These are phyloP conservation scores for Cheilosia urbana DNA, from an alignment of 2,888 invertebrate species.

Conservation along the genomic window DNA sequence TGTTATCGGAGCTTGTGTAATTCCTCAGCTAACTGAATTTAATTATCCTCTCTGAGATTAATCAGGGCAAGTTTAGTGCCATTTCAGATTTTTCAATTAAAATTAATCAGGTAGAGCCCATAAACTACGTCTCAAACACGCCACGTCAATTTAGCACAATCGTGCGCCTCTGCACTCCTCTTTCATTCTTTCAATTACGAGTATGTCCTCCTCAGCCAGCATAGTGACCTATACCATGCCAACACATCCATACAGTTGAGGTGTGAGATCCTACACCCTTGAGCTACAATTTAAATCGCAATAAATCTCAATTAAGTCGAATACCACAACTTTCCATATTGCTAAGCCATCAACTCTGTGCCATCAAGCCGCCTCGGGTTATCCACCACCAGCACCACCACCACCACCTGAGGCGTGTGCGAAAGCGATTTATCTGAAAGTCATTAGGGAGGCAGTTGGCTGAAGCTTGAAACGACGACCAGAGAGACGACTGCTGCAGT, in stretches of 20 bases:
- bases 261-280: slow-evolving; percentile 52
- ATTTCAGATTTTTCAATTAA: slow-evolving; percentile 46
- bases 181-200: slow-evolving; percentile 65
- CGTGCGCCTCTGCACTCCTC: slow-evolving; percentile 25
- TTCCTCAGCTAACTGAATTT: not conserved
- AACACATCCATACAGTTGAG: not conserved
- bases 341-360: slow-evolving; percentile 22
- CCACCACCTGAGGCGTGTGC: slow-evolving; percentile 47
- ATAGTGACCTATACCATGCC: slow-evolving; percentile 10
- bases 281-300: slow-evolving; percentile 73
- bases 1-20: too few relatives aligned
- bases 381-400: slow-evolving; percentile 5
- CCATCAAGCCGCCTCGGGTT: slow-evolving; percentile 1
- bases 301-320: slow-evolving; percentile 74
- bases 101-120: slow-evolving; percentile 66
- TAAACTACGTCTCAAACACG: slow-evolving; percentile 56
- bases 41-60: slow-evolving; percentile 14
- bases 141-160: slow-evolving; percentile 39
- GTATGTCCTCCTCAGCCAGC: slow-evolving; percentile 4
- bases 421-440: slow-evolving; percentile 73
- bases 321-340: slow-evolving; percentile 65
- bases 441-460: slow-evolving; percentile 67
- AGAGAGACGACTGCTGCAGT: slow-evolving; percentile 19
- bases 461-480: slow-evolving; percentile 21
- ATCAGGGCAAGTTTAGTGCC: slow-evolving; percentile 7